Base-by-base conservation (phyloP, 2,113 vertebrate genomes). In the Oenanthe oenanthe region DNA sequence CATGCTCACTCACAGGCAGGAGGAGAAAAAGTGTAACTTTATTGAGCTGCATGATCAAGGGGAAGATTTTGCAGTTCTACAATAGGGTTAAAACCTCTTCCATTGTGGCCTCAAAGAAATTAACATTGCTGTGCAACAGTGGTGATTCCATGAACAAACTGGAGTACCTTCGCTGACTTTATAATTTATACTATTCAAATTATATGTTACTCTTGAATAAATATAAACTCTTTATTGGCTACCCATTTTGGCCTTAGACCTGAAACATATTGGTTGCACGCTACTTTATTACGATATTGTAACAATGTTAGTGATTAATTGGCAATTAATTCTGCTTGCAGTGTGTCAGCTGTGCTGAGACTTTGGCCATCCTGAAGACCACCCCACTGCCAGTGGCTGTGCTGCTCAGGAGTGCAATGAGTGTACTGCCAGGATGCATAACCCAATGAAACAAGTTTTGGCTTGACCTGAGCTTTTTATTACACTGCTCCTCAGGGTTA, bases 1-100 rank as follows among this genome's bases (percentile, higher is more conserved):
- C 0, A 0, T 0, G 0, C 40, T 82, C 38, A 20, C 4, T 78
- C 38, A 4, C 7, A 40, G 48, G 53, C 34, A 63, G n/a, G 14
- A 92, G 34, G 17, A 77, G 20, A 42, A 58, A 50, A 87, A 50
- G 29, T 13, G 9, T 32, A 3, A 11, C 32, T 40, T n/a, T 76
- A 28, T 48, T 80, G 67, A 71, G 18, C 20, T 71, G 17, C 26
- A 3, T 0, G 3, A 51, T 38, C 0, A 0, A 73, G 63, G 43
- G 20, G 17, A 78, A 36, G 5, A 4, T 42, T 87, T 75, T 87
- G 15, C 31, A 36, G 28, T 63, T 63, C 17, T 78, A 13, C 28
- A 53, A 24, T 10, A 61, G 42, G 70, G 32, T 85, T 45, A 53
- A 89, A 91, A 34, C 15, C 7, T 72, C 20, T 78, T 60, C 31